Evolutionary conservation across 2,797 vertebrate species (phyloP), one percentile per base, ranked within the genome.

Genomic region (Benthosema pterotum): DNA sequence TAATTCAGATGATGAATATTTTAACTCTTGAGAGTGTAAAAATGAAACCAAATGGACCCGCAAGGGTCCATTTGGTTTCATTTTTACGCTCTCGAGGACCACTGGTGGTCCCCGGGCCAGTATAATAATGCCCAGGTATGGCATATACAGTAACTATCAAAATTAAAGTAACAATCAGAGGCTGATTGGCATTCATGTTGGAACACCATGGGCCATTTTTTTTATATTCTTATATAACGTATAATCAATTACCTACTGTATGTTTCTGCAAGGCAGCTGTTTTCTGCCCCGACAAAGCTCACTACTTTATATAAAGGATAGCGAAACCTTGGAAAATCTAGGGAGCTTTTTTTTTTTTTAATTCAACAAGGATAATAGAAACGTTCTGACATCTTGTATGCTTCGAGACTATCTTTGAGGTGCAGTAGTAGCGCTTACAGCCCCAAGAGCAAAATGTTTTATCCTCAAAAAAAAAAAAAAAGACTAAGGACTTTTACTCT

Each of bases 231-330:
- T 15, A 57, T 8, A 61, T 25, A 48, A 56, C 61, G 65, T 65
- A 61, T 50, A n/a, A n/a, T 58, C 67, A 76, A 85, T 84, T 77
- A 49, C 55, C 58, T 43, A n/a, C n/a, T n/a, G n/a, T n/a, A 14
- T 42, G 60, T 77, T 67, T 45, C 61, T 2, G 12, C 46, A 12
- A 28, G 58, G 67, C 46, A 57, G 71, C 73, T 75, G 74, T 71
- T 74, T 81, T 79, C 70, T 71, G 57, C 68, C 72, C 11, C 65
- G 53, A 71, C 62, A 57, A 5, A 42, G 11, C 53, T 52, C 45
- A 5, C 38, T 69, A 60, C 74, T 77, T 58, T n/a, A n/a, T n/a
- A 16, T 1, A 38, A 38, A 62, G 55, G 28, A 72, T 52, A 51
- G 54, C 13, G 14, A 62, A 57, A 58, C 43, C 65, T 74, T 72